Base-by-base conservation (phyloP, 2,113 vertebrate genomes). In the Ploceus nigricollis region DNA sequence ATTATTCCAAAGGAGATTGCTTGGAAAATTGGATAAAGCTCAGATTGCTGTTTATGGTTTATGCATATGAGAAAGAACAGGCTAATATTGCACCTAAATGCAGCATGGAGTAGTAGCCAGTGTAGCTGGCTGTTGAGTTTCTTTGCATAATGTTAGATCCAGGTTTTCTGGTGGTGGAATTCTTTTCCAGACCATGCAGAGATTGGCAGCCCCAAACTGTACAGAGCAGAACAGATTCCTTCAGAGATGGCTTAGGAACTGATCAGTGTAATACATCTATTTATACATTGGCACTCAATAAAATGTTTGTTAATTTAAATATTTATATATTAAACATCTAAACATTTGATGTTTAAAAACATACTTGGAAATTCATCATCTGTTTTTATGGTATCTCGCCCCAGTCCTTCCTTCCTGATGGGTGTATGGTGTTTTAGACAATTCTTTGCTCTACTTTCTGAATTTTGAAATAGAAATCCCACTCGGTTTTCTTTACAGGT, bases 11-110 rank as follows among this genome's bases (percentile, higher is more conserved):
- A 57, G 82, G 53, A 91, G 24, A 81, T 54, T 71, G 69, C 64
- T 81, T 92, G 71, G 82, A 79, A 91, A 93, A 93, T 94, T 81
- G 70, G 35, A 54, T 86, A 66, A 73, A 72, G 47, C 54, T 94
- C 65, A 68, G 45, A 48, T 81, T 73, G 66, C 53, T 89, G 73
- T 24, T 24, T 61, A 66, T 11, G 12, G 17, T 89, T 92, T 81
- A 71, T 75, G 53, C 11, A 84, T 44, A 81, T 84, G 57, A 72
- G 70, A 87, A 94, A 72, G 56, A 91, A 61, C 40, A 93, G 70
- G 40, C 57, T 87, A 79, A 80, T 82, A 70, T 4, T 37, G 13
- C 71, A 66, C 27, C 18, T 83, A 47, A 73, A 61, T 33, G 79
- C n/a, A 86, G 40, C 71, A 31, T 33, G 30, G 61, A 64, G 15